These are phyloP conservation scores for Schrankia costaestrigalis DNA, from an alignment of 2,888 invertebrate species.

Conservation along the genomic window DNA sequence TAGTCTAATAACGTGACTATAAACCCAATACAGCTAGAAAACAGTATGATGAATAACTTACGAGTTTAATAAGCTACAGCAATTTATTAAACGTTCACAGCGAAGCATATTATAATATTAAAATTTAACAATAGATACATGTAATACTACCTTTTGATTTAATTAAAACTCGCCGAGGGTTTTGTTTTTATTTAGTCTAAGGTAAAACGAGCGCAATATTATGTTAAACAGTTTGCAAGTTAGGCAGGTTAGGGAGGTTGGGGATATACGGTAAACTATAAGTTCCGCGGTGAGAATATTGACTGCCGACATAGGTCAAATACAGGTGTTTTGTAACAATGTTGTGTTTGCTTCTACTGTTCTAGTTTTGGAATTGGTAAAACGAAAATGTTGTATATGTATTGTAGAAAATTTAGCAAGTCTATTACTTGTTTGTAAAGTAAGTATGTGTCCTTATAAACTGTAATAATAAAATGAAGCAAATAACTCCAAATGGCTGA, in stretches of 20 bases:
- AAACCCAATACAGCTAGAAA: too few relatives aligned
- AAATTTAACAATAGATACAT: constrained; percentile 4
- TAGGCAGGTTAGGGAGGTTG: constrained; percentile 1
- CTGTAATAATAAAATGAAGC: too few relatives aligned
- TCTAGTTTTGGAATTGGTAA: too few relatives aligned
- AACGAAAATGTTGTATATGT: too few relatives aligned
- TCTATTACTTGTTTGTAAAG: background rate
- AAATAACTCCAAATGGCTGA: too few relatives aligned
- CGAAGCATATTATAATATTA: constrained; percentile 3
- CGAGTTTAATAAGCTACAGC: constrained; percentile 5
- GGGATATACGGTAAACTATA: constrained; percentile 2
- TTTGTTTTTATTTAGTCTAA: constrained; percentile 10
- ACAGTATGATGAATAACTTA: constrained; percentile 3
- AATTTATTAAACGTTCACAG: constrained; percentile 7
- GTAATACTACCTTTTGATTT: constrained; percentile 6
- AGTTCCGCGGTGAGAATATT: constrained; percentile 1
- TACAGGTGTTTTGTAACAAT: background rate
- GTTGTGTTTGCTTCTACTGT: background rate
- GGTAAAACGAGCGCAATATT: constrained; percentile 6
- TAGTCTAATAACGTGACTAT: too few relatives aligned
- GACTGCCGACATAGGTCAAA: constrained; percentile 2
- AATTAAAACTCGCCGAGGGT: constrained; percentile 8
- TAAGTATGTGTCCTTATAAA: too few relatives aligned
- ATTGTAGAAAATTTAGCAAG: background rate
- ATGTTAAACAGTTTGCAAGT: constrained; percentile 8